Conservation (phyloP, 2,113 vertebrate genomes). For the Phalacrocorax aristotelis region DNA sequence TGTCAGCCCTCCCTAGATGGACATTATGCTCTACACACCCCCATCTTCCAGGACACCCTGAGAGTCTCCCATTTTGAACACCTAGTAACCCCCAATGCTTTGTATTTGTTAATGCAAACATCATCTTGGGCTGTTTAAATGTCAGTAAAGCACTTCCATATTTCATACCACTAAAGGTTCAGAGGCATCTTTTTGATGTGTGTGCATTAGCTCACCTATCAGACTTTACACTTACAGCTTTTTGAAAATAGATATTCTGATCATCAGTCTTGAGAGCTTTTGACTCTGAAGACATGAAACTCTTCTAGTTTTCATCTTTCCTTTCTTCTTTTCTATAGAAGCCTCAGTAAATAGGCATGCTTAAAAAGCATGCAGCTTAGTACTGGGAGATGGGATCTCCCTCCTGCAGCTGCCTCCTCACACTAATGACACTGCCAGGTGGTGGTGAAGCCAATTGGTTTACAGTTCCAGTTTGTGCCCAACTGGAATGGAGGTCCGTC, state of each 20-base stretch:
- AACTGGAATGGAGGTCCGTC: neutral
- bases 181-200: neutral
- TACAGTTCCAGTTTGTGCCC: neutral
- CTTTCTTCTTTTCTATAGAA: neutral
- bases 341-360: neutral
- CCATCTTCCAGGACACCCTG: neutral
- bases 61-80: neutral
- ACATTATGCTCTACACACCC: neutral
- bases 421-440: neutral
- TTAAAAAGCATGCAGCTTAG: neutral
- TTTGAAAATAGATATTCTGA: neutral
- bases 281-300: neutral
- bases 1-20: neutral
- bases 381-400: neutral
- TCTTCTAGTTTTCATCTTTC: neutral
- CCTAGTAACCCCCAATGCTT: neutral
- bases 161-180: neutral
- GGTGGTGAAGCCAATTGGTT: neutral
- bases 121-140: neutral
- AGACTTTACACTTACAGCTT: neutral
- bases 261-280: neutral
- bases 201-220: neutral
- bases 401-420: neutral
- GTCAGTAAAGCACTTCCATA: neutral
- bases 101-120: neutral